phyloP scores from a whole-genome alignment of 1,140 invertebrate species.

The Camponotus floridanus region DNA sequence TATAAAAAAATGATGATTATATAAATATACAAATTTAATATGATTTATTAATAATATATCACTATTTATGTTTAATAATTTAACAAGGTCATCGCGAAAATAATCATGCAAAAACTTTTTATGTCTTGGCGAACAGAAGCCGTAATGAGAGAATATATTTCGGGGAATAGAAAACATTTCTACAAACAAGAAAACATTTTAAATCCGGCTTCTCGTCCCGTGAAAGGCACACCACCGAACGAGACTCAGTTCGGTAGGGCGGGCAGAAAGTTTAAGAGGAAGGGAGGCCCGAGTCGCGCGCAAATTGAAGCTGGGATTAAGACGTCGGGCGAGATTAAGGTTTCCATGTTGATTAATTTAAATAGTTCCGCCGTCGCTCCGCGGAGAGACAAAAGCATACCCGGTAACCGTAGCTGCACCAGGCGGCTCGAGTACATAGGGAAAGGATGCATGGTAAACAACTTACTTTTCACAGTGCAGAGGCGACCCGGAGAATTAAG shows the following conservation, averaged over 20 bases:
- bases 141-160: slow-evolving; percentile 43
- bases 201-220: slow-evolving; percentile 40
- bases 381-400: slow-evolving; percentile 66
- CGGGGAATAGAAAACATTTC: not conserved
- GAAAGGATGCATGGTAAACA: slow-evolving; percentile 66
- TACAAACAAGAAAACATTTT: slow-evolving; percentile 18
- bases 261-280: slow-evolving; percentile 39
- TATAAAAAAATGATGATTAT: not conserved
- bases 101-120: slow-evolving; percentile 16
- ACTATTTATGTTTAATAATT: not conserved
- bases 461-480: slow-evolving; percentile 55
- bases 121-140: not conserved
- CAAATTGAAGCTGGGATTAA: slow-evolving; percentile 77
- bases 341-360: slow-evolving; percentile 77
- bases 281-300: slow-evolving; percentile 59
- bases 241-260: slow-evolving; percentile 21
- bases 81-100: not conserved
- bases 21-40: not conserved
- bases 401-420: slow-evolving; percentile 39
- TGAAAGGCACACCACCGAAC: slow-evolving; percentile 27
- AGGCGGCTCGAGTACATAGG: slow-evolving; percentile 19
- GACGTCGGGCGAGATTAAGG: slow-evolving; percentile 75
- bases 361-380: slow-evolving; percentile 68
- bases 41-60: not conserved
- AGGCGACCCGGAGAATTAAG: slow-evolving; percentile 53